A percentile compares a stretch with the other conserved stretches of the same genome.
Evolutionary conservation across 2,888 invertebrate genomes (phyloP).

Genomic region (Drosophila niveifrons): DNA sequence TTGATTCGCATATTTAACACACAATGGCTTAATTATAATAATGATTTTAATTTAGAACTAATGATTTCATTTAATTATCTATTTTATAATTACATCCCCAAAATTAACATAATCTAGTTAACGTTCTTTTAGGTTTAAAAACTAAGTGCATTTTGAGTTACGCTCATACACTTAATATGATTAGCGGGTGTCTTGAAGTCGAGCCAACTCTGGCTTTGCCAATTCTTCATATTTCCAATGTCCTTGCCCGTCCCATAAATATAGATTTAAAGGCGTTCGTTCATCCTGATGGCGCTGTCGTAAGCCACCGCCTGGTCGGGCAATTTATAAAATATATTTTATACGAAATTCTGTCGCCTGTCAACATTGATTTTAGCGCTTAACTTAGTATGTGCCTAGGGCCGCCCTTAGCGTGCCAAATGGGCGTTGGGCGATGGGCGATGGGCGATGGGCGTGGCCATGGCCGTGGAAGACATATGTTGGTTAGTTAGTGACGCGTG

Average conservation of each 20-base stretch:
- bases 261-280: slow-evolving; percentile 24
- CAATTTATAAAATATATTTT: slow-evolving; percentile 71
- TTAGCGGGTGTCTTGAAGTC: neutral
- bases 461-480: slow-evolving; percentile 33
- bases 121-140: no score
- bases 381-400: slow-evolving; percentile 49
- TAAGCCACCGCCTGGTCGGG: slow-evolving; percentile 31
- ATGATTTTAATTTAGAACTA: no score
- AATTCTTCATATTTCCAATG: slow-evolving; percentile 29
- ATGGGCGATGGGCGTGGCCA: slow-evolving; percentile 16
- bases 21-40: no score
- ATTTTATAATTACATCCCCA: no score
- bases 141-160: no score
- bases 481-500: slow-evolving; percentile 44
- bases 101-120: no score
- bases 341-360: slow-evolving; percentile 65
- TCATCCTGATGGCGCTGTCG: slow-evolving; percentile 18
- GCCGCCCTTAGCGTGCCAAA: neutral
- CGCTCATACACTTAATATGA: no score
- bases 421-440: neutral
- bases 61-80: no score
- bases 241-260: slow-evolving; percentile 24
- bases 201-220: neutral
- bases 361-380: slow-evolving; percentile 75
- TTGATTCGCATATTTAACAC: no score